These are phyloP conservation scores for Antennarius maculatus DNA, from an alignment of 2,797 vertebrate species.

Conservation along the genomic window DNA sequence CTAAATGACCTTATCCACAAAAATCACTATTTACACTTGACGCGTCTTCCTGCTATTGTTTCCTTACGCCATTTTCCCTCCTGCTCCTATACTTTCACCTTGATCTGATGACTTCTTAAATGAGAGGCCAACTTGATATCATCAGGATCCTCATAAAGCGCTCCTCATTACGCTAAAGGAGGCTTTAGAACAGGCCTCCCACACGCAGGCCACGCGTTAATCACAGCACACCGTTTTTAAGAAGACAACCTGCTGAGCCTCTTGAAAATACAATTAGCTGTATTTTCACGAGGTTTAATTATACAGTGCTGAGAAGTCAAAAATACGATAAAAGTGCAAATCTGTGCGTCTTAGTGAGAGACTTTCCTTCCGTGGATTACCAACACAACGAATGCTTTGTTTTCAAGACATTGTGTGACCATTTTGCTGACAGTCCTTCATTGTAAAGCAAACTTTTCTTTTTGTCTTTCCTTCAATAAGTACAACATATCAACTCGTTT, in stretches of 20 bases:
- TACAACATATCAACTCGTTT: background rate
- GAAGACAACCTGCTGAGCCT: constrained; percentile 41
- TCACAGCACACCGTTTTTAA: constrained; percentile 34
- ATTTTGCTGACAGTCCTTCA: constrained; percentile 35
- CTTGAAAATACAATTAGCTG: constrained; percentile 23
- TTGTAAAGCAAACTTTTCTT: constrained; percentile 1
- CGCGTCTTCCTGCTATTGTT: background rate
- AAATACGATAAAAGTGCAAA: background rate
- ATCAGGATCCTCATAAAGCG: constrained; percentile 25
- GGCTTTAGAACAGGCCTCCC: constrained; percentile 61
- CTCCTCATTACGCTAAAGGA: constrained; percentile 50
- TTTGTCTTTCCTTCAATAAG: background rate
- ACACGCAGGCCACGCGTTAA: constrained; percentile 57
- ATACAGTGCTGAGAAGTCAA: constrained; percentile 8
- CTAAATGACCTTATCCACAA: background rate
- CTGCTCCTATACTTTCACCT: background rate
- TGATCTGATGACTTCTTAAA: constrained; percentile 5
- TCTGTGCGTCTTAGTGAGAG: background rate
- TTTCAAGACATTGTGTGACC: constrained; percentile 27
- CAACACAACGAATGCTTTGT: constrained; percentile 29
- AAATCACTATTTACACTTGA: background rate
- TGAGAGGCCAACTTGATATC: constrained; percentile 21
- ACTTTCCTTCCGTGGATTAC: constrained; percentile 8
- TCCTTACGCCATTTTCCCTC: background rate
- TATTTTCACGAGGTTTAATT: constrained; percentile 21